Conservation (phyloP, 1,140 invertebrate genomes). For the Oncopodura yosiiana region DNA sequence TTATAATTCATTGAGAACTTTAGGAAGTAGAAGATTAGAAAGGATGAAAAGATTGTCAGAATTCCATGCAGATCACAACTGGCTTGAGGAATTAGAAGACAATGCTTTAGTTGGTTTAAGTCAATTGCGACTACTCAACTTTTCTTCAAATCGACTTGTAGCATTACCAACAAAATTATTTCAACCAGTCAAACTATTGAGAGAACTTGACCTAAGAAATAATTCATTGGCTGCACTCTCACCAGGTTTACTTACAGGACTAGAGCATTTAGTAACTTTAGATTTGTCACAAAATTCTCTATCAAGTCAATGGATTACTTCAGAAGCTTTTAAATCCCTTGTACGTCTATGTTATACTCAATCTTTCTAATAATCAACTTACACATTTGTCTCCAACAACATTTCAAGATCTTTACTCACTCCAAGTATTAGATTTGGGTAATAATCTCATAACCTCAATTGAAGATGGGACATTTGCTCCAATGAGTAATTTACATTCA, state of each 20-base stretch:
- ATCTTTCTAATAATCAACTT: constrained; percentile 62
- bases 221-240: constrained; percentile 66
- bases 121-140: constrained; percentile 57
- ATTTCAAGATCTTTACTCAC: constrained; percentile 62
- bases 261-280: constrained; percentile 63
- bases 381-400: constrained; percentile 57
- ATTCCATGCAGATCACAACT: constrained; percentile 61
- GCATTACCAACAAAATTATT: constrained; percentile 64
- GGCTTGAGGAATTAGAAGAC: constrained; percentile 58
- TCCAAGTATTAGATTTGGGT: constrained; percentile 66
- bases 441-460: constrained; percentile 63
- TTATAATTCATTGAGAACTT: constrained; percentile 56
- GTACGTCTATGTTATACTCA: constrained; percentile 60
- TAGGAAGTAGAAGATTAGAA: constrained; percentile 46
- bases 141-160: constrained; percentile 64
- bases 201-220: constrained; percentile 64
- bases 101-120: constrained; percentile 57
- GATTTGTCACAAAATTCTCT: constrained; percentile 67
- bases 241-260: constrained; percentile 60
- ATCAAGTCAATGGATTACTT: constrained; percentile 64
- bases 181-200: constrained; percentile 47
- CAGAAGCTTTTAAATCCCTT: constrained; percentile 61
- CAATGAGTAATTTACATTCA: constrained; percentile 47
- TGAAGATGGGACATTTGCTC: constrained; percentile 59
- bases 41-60: constrained; percentile 54